Base-by-base conservation (phyloP, 2,113 vertebrate genomes). In the Trogon melanurus region DNA sequence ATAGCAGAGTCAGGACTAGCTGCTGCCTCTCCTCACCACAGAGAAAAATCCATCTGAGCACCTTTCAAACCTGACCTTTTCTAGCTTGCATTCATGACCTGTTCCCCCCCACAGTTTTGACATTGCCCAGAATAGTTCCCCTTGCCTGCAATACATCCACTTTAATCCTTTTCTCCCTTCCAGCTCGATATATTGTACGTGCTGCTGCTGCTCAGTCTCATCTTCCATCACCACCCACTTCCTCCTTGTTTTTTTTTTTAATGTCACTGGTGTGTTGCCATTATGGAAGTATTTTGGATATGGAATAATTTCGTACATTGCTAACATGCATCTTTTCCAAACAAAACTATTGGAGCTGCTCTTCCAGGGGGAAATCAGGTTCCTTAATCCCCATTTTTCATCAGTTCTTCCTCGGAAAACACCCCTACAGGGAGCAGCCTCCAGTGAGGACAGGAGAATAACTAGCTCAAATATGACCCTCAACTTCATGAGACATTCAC, bases 301-400 rank as follows among this genome's bases (percentile, higher is more conserved):
- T 10, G 8, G 7, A 86, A 76, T 50, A 76, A 84, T 78, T 50
- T 73, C 30, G 32, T 20, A 7, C 29, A 21, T 60, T 71, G 20
- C 7, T 60, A 65, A 48, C 22, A 32, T 9, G 5, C 13, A 36
- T 17, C 13, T 82, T 88, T 38, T 70, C 47, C 76, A 73, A 44
- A 51, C 47, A 85, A 85, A 85, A 60, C 27, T 38, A 36, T 10
- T 26, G 53, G 15, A 81, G 58, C 11, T 66, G 5, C n/a, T 81
- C 2, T 47, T 54, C 6, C 21, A 3, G 15, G 8, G 2, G 3
- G 41, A 9, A 47, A 57, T 64, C 14, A 4, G 3, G 16, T 72
- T 84, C 34, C 30, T 89, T 60, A 48, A 78, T 60, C 14, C 8
- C 6, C 3, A 10, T 67, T 57, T 41, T 79, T 78, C 34, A 45